Base-by-base conservation (phyloP, 2,888 invertebrate species). In the Polia nebulosa region DNA sequence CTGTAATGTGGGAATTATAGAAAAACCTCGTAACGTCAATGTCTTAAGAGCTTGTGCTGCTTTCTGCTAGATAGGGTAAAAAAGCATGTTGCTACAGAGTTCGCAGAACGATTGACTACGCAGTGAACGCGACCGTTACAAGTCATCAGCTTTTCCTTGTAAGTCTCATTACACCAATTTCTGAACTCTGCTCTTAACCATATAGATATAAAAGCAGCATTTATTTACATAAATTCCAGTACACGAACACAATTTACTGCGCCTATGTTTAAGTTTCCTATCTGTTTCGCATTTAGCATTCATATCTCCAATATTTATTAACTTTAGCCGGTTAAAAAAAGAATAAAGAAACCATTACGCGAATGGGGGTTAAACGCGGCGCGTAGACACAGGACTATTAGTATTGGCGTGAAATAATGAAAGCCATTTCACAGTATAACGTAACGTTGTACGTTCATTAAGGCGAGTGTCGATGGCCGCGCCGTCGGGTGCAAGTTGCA, bases 401-500 rank as follows among this genome's bases (percentile, higher is more conserved):
- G 92, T 90, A 91, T 88, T 90, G 91, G 93, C 92, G 91, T 91
- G 90, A 91, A 93, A 93, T 93, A 94, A 93, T 93, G 91, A 89
- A 90, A 91, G 88, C 92, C 90, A 92, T 92, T 92, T 91, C 88
- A 90, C 91, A 90, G 91, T 90, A 91, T 88, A 92, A 91, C 90
- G 92, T 91, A 93, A 92, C 89, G 80, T 89, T 93, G 93, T 92
- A 89, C 91, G 94, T 94, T 94, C 94, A 94, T 94, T 94, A 94
- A 90, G 90, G 87, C 87, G 90, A 79, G 91, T 92, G 93, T 93
- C 93, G 93, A 92, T 90, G 94, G 85, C 93, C 92, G 92, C 83
- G 89, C 88, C 89, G 85, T 86, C 88, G 90, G 90, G 88, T 89
- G 92, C 91, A 89, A 88, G 87, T 92, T 93, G 94, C 93, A 95